phyloP scores from a whole-genome alignment of 2,113 vertebrate genomes.

The Furnarius figulus region DNA sequence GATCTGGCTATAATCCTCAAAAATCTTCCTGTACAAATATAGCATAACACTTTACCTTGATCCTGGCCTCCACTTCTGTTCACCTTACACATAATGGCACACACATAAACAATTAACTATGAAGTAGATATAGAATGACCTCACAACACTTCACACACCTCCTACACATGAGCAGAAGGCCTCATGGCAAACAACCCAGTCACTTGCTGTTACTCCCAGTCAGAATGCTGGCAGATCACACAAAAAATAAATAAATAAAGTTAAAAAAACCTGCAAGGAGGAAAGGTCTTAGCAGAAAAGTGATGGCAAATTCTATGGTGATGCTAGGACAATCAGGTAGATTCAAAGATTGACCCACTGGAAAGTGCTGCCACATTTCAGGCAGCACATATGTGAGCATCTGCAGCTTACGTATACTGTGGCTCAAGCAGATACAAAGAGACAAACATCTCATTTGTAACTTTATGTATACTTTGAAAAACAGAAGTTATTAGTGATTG shows the following conservation, averaged over 20 bases:
- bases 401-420: background rate
- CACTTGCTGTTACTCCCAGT: background rate
- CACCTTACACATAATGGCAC: background rate
- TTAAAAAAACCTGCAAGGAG: no score
- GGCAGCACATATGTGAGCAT: background rate
- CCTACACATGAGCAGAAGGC: background rate
- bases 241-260: no score
- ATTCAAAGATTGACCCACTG: background rate
- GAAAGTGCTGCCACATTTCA: background rate
- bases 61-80: background rate
- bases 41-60: background rate
- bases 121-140: background rate
- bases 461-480: background rate
- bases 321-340: background rate
- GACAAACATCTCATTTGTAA: background rate
- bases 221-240: background rate
- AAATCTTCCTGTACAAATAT: background rate
- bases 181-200: fast-evolving
- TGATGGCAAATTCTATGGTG: background rate
- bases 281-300: background rate
- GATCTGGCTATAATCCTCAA: background rate
- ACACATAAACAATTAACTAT: background rate
- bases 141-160: background rate
- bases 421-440: background rate
- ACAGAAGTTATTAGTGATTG: background rate